Evolutionary conservation across 2,797 vertebrate genomes (phyloP), one percentile per base, ranked within the genome.

Genomic region (Cirrhinus molitorella): DNA sequence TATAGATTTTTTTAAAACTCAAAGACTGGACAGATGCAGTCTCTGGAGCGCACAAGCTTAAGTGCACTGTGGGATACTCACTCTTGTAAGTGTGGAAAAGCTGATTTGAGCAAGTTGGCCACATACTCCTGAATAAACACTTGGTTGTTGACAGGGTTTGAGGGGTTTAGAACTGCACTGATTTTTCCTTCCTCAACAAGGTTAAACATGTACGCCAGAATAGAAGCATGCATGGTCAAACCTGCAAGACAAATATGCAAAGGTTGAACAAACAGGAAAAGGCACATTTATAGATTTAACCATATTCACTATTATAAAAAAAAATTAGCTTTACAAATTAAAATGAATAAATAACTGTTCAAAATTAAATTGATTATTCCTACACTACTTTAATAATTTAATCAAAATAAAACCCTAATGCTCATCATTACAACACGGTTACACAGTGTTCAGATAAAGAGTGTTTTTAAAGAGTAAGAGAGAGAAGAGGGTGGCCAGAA

Each of bases 161-260:
- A 91, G 17, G 98, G 97, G 91, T 98, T 99, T 85, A 99, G 90
- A 0, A 94, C 91, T 79, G 96, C 94, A 89, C 94, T 98, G 93
- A 99, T 99, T 93, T 99, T 99, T 67, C 97, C 97, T 93, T 99
- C 98, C 94, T 99, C 98, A 91, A 99, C 97, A 90, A 99, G 94
- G 93, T 99, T 99, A 91, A 99, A 99, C 98, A 99, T 99, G 94
- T 99, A 99, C 28, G 97, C 98, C 88, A 99, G 95, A 93, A 99
- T 99, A 66, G 98, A 99, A 0, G 98, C 98, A 31, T 99, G 98
- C 98, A 99, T 99, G 34, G 98, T 99, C 91, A 99, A 94, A 87
- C 98, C 98, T 99, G 92, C 80, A 68, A 53, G 12, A 49, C n/a
- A 85, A 61, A 73, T 6, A 51, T 61, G 72, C 51, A 81, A 12